phyloP scores from a whole-genome alignment of 1,140 invertebrate genomes.

The Saccostrea cuccullata region DNA sequence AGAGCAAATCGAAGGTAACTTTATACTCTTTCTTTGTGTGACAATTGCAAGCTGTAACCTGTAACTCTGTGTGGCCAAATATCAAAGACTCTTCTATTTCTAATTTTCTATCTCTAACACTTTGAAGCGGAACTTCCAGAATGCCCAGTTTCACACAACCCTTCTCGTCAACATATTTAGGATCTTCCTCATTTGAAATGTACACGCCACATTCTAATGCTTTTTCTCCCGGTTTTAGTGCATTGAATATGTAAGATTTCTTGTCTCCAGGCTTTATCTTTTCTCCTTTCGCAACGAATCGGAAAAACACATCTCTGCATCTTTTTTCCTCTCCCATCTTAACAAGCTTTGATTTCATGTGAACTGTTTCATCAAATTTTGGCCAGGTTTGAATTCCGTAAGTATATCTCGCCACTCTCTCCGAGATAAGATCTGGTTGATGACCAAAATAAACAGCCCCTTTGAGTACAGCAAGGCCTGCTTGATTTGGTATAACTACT shows the following conservation, averaged over 20 bases:
- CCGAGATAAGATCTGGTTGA: neutral
- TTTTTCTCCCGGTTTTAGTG: neutral
- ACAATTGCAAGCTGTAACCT: neutral
- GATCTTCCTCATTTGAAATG: conserved; percentile 5
- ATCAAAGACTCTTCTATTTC: conserved; percentile 52
- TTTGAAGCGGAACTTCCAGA: neutral
- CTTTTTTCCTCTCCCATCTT: neutral
- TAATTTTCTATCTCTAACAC: neutral
- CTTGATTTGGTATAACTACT: conserved; percentile 46
- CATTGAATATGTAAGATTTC: neutral
- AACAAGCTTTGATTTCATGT: neutral
- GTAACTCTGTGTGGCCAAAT: conserved; percentile 50
- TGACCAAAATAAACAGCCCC: conserved; percentile 48
- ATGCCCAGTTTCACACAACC: neutral
- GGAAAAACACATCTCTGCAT: conserved; percentile 34
- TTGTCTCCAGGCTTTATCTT: neutral
- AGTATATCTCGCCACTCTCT: conserved; percentile 1
- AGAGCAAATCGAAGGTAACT: neutral
- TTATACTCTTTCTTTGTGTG: neutral
- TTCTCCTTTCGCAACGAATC: conserved; percentile 22
- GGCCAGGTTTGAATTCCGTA: conserved; percentile 41
- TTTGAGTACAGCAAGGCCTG: conserved; percentile 39
- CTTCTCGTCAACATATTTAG: conserved; percentile 40
- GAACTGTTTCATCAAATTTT: neutral
- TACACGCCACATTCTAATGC: neutral